Evolutionary conservation across 2,888 invertebrate species (phyloP).

Genomic region (Phyllotreta striolata): DNA sequence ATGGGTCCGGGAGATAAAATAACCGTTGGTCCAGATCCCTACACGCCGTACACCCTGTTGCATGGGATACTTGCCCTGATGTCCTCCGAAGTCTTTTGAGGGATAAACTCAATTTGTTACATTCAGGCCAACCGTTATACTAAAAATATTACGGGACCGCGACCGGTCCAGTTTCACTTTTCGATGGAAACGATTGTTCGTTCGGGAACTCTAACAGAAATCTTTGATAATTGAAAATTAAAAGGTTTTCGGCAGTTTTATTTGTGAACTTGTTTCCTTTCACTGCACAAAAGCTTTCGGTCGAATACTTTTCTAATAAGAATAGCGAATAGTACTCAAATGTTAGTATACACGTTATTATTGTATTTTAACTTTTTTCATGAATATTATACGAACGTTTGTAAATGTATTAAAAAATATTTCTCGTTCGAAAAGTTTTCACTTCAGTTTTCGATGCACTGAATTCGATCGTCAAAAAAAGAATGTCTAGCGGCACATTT

Average conservation of each 20-base stretch:
- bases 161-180: slow-evolving; percentile 42
- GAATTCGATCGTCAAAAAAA: slow-evolving; percentile 18
- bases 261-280: slow-evolving; percentile 22
- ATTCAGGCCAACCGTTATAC: slow-evolving; percentile 44
- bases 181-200: slow-evolving; percentile 35
- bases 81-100: slow-evolving; percentile 41
- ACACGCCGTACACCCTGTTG: slow-evolving; percentile 42
- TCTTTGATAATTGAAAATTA: slow-evolving; percentile 29
- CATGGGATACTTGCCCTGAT: slow-evolving; percentile 38
- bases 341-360: too few relatives aligned
- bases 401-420: background rate
- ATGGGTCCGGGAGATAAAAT: slow-evolving; percentile 44
- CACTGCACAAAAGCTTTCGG: slow-evolving; percentile 10
- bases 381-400: too few relatives aligned
- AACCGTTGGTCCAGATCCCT: slow-evolving; percentile 39
- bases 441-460: background rate
- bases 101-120: slow-evolving; percentile 47
- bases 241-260: slow-evolving; percentile 18
- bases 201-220: background rate
- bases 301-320: background rate
- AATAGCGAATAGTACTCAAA: too few relatives aligned
- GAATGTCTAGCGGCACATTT: slow-evolving; percentile 25
- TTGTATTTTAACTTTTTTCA: too few relatives aligned
- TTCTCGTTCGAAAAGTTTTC: background rate
- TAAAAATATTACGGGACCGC: slow-evolving; percentile 46